Conservation (phyloP, 2,888 invertebrate species). For the Azorinus chamasolen region DNA sequence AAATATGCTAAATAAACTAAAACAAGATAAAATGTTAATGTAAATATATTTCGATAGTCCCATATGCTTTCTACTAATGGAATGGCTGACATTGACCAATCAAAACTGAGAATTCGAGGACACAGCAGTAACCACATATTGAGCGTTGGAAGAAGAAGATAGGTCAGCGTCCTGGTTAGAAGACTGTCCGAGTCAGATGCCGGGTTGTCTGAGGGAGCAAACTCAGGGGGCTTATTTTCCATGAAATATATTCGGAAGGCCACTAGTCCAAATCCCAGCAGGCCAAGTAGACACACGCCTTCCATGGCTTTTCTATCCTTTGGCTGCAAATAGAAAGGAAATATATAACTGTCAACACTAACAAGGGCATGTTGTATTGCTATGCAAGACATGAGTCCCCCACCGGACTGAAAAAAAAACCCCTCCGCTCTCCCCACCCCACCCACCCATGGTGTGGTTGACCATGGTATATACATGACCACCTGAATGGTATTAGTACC, state of each 20-base stretch:
- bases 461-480: too few species aligned
- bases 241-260: conserved; percentile 93
- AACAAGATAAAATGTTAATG: conserved; percentile 91
- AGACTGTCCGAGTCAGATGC: conserved; percentile 94
- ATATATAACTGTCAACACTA: neutral
- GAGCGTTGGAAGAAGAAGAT: conserved; percentile 95
- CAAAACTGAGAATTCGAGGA: conserved; percentile 96
- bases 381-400: too few species aligned
- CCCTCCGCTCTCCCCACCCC: too few species aligned
- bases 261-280: conserved; percentile 91
- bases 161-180: conserved; percentile 94
- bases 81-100: conserved; percentile 99
- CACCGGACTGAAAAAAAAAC: too few species aligned
- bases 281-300: conserved; percentile 87
- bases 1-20: conserved; percentile 74
- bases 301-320: conserved; percentile 81
- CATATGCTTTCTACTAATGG: conserved; percentile 92
- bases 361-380: too few species aligned
- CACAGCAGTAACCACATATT: conserved; percentile 95
- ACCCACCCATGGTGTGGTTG: too few species aligned
- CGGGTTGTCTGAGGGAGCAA: conserved; percentile 98
- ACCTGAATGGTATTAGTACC: too few species aligned
- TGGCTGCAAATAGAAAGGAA: conserved; percentile 57
- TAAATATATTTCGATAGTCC: conserved; percentile 93
- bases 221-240: conserved; percentile 91